Evolutionary conservation across 2,888 invertebrate species (phyloP).

Genomic region (Napeogenes sylphis): DNA sequence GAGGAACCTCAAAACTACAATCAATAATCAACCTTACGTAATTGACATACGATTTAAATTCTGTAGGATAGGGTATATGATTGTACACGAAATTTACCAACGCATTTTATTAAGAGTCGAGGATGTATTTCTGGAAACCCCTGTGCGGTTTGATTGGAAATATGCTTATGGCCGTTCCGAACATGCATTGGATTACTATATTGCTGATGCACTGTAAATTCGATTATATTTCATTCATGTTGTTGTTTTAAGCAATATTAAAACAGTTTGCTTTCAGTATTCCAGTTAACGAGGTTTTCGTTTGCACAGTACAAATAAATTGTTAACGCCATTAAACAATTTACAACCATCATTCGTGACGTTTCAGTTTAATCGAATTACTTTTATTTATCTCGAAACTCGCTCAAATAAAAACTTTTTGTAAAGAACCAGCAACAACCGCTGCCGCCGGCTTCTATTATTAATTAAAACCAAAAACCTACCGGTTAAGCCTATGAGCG

Average conservation of each 20-base stretch:
- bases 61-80: slow-evolving; percentile 23
- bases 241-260: slow-evolving; percentile 15
- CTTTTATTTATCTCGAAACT: slow-evolving; percentile 37
- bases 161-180: slow-evolving; percentile 63
- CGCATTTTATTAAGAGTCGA: slow-evolving; percentile 71
- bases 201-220: slow-evolving; percentile 39
- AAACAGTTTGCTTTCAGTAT: slow-evolving; percentile 14
- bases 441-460: slow-evolving; percentile 50
- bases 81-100: slow-evolving; percentile 53
- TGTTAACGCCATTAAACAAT: slow-evolving; percentile 33
- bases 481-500: slow-evolving; percentile 55
- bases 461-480: slow-evolving; percentile 69
- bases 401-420: slow-evolving; percentile 45
- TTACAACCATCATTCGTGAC: slow-evolving; percentile 30
- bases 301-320: slow-evolving; percentile 29
- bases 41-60: slow-evolving; percentile 19
- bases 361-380: slow-evolving; percentile 40
- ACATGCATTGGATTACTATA: slow-evolving; percentile 57
- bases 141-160: slow-evolving; percentile 70
- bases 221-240: slow-evolving; percentile 7
- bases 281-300: slow-evolving; percentile 25
- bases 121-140: slow-evolving; percentile 59
- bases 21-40: slow-evolving; percentile 19
- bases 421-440: slow-evolving; percentile 45
- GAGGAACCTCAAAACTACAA: slow-evolving; percentile 31